These are phyloP conservation scores for Clamator glandarius DNA, from an alignment of 2,797 vertebrate species.

Conservation along the genomic window DNA sequence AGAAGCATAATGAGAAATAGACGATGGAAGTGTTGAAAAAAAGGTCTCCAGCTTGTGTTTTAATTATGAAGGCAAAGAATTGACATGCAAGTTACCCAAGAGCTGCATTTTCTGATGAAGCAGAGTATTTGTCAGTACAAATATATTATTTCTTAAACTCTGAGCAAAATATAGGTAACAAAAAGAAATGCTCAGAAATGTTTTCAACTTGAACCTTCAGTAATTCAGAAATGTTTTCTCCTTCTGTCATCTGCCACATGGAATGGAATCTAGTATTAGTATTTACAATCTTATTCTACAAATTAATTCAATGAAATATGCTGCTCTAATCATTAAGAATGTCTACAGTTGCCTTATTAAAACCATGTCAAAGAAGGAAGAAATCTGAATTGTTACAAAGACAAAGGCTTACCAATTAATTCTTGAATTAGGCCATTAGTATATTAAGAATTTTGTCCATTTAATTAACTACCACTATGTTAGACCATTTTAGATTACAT, in stretches of 20 bases:
- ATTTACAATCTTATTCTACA: not conserved
- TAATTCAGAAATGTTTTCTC: not conserved
- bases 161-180: not conserved
- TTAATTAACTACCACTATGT: not conserved
- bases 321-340: not conserved
- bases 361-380: not conserved
- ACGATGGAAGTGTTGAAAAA: conserved; percentile 14
- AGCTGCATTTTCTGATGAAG: conserved; percentile 1
- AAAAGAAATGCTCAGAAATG: not conserved
- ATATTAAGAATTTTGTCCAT: not conserved
- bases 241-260: not conserved
- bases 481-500: not conserved
- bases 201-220: not conserved
- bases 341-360: not conserved
- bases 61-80: conserved; percentile 51
- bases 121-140: not conserved
- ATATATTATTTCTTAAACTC: not conserved
- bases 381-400: not conserved
- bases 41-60: conserved; percentile 47
- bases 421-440: not conserved
- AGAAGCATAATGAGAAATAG: conserved; percentile 65
- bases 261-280: not conserved
- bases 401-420: not conserved
- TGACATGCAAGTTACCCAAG: conserved; percentile 39
- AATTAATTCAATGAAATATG: not conserved